These are phyloP conservation scores for Lutraria lutraria DNA, from an alignment of 2,888 invertebrate species.

Conservation along the genomic window DNA sequence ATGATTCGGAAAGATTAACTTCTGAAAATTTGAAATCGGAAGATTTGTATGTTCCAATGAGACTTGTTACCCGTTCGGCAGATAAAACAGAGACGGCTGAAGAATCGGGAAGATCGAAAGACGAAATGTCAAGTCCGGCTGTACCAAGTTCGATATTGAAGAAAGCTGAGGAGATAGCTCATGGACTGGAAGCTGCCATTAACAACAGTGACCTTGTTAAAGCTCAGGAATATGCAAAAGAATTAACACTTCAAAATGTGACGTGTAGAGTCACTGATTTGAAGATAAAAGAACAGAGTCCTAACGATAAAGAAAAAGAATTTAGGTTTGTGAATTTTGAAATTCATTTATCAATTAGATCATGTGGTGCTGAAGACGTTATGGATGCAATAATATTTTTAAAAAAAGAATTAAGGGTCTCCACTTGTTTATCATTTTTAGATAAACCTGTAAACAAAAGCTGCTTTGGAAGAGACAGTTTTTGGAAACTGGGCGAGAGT, in stretches of 20 bases:
- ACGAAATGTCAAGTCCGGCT: neutral
- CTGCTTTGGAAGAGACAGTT: too few species aligned
- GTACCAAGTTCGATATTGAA: conserved; percentile 6
- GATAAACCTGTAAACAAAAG: too few species aligned
- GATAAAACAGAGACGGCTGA: conserved; percentile 25
- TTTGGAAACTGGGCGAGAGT: too few species aligned
- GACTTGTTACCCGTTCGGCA: conserved; percentile 30
- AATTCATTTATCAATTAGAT: too few species aligned
- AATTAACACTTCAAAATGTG: conserved; percentile 58
- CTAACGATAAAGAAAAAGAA: conserved; percentile 64
- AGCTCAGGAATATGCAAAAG: conserved; percentile 70
- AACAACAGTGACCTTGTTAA: conserved; percentile 67
- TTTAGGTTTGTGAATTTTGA: conserved; percentile 63
- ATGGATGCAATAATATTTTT: too few species aligned
- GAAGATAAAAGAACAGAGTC: conserved; percentile 50
- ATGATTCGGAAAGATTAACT: conserved; percentile 34
- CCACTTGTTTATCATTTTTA: too few species aligned
- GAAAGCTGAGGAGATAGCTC: conserved; percentile 50
- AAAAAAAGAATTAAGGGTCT: too few species aligned
- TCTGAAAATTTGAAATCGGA: conserved; percentile 51
- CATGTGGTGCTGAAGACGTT: too few species aligned
- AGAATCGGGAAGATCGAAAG: neutral
- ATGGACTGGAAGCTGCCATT: conserved; percentile 74
- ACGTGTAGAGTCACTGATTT: conserved; percentile 63
- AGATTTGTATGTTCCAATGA: conserved; percentile 61